Evolutionary conservation across 1,140 invertebrate species (phyloP), one percentile per base, ranked within the genome.

Genomic region (Planococcus citri): DNA sequence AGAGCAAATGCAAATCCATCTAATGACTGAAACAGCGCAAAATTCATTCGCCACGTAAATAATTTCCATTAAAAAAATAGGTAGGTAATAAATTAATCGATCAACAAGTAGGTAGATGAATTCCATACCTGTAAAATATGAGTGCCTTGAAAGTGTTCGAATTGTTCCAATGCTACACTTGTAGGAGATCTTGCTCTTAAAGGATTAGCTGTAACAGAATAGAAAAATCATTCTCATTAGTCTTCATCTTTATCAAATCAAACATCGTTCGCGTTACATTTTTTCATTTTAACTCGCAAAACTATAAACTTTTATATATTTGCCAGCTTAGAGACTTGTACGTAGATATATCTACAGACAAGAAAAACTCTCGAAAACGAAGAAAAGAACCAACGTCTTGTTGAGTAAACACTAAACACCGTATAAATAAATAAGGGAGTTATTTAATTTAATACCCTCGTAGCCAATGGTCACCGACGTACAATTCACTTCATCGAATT

Each of bases 1-100:
- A 98, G 85, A 20, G 92, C 90, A 80, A 97, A 88, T 72, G 93
- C 94, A 80, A 98, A 98, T 27, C 95, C 95, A 80, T 98, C 95
- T 75, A 97, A 81, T 68, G 93, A 94, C 92, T 97, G 85, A 72
- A 74, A 74, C 41, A 75, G 27, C 69, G 24, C 51, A 60, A 64
- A 70, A 17, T 68, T n/a, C n/a, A 27, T 17, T n/a, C 12, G 24
- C n/a, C n/a, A n/a, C n/a, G 38, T 22, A 17, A 33, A 33, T 33
- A n/a, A n/a, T n/a, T n/a, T n/a, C n/a, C n/a, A n/a, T n/a, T 57
- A 20, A 1, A 8, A 10, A 38, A 38, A 27, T 9, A 20, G 68
- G 4, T 9, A 41, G 8, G 17, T 41, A 20, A 37, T 38, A 41
- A 41, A n/a, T n/a, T n/a, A n/a, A n/a, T n/a, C n/a, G n/a, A n/a